A percentile compares a stretch with the other conserved stretches of the same genome.
These are phyloP conservation scores for Glandiceps talaboti DNA, from an alignment of 53 echinoderm and acorn worm genomes.

Conservation along the genomic window DNA sequence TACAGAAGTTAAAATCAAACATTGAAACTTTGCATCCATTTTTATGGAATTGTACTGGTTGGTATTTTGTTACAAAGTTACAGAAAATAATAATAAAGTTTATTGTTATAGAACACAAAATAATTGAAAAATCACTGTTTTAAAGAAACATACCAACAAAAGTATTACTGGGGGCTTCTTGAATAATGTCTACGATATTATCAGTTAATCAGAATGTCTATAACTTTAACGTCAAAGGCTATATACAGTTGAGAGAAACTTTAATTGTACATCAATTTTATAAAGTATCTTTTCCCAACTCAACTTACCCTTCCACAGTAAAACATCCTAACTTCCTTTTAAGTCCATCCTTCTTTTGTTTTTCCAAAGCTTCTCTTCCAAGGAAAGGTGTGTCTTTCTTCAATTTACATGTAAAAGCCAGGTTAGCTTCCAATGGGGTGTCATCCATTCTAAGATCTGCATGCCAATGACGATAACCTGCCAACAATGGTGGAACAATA, in stretches of 20 bases:
- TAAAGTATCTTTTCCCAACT: not conserved
- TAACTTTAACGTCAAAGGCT: too few relatives aligned
- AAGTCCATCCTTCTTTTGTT: slow-evolving; percentile 80
- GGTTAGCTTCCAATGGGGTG: slow-evolving; percentile 78
- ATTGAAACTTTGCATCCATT: not conserved
- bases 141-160: too few relatives aligned
- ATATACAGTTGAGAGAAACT: too few relatives aligned
- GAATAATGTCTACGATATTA: too few relatives aligned
- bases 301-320: slow-evolving; percentile 78
- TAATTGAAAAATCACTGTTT: too few relatives aligned
- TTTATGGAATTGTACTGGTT: not conserved
- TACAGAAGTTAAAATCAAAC: not conserved
- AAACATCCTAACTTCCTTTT: slow-evolving; percentile 68
- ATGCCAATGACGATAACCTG: slow-evolving; percentile 93
- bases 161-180: too few relatives aligned
- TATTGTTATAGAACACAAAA: too few relatives aligned
- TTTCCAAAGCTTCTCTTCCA: slow-evolving; percentile 69
- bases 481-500: too few relatives aligned
- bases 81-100: not conserved
- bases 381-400: slow-evolving; percentile 82
- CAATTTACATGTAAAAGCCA: slow-evolving; percentile 90
- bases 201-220: too few relatives aligned
- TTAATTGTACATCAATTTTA: too few relatives aligned
- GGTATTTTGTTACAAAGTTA: not conserved
- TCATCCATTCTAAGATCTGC: slow-evolving; percentile 59